Percentiles rank a stretch among this genome's conserved stretches.
phyloP scores from a whole-genome alignment of 2,797 vertebrate species.

The Ibycter americanus region DNA sequence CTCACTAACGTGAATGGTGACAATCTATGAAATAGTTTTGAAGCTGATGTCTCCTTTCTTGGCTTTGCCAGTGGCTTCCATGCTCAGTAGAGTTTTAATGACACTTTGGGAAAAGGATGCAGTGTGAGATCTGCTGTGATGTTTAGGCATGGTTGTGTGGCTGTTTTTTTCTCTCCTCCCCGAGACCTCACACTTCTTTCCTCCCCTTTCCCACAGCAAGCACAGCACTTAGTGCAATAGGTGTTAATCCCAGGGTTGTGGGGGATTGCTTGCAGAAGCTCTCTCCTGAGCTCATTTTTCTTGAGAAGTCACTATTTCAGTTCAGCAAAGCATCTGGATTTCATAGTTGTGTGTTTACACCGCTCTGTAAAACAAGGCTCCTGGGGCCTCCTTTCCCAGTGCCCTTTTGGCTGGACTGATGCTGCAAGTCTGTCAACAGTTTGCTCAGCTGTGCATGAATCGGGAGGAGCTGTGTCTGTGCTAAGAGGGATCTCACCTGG shows the following conservation, averaged over 20 bases:
- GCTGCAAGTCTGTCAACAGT: background rate
- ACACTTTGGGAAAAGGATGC: background rate
- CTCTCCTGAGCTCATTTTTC: background rate
- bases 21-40: background rate
- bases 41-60: background rate
- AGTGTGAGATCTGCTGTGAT: background rate
- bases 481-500: background rate
- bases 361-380: background rate
- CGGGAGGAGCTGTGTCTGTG: background rate
- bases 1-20: fast-evolving
- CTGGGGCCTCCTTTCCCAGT: background rate
- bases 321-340: background rate
- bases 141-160: background rate
- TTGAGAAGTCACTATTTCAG: background rate
- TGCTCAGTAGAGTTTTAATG: background rate
- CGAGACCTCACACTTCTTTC: background rate
- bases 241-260: background rate
- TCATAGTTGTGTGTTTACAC: background rate
- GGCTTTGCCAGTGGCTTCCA: background rate
- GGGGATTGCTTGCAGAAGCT: background rate
- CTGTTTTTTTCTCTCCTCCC: background rate
- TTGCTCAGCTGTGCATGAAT: background rate
- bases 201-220: background rate
- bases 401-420: background rate
- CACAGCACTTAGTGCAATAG: background rate